phyloP scores from a whole-genome alignment of 2,797 vertebrate genomes.

The Anguilla marmorata region DNA sequence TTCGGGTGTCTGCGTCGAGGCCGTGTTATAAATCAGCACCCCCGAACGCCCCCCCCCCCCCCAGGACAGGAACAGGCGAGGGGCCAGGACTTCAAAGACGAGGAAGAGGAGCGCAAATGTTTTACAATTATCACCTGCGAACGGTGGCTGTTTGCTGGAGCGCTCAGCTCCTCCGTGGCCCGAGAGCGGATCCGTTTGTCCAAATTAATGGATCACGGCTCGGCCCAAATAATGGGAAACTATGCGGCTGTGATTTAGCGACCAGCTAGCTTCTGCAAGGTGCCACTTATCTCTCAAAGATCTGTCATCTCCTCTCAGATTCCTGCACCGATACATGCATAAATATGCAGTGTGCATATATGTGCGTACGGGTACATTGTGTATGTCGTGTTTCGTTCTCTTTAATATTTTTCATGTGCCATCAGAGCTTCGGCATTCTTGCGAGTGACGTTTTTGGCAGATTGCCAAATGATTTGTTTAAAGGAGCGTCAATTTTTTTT shows the following conservation, averaged over 20 bases:
- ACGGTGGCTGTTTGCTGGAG: conserved; percentile 53
- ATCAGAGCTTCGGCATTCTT: not conserved
- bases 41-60: not conserved
- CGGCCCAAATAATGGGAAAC: conserved; percentile 40
- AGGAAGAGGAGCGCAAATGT: conserved; percentile 52
- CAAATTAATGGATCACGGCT: conserved; percentile 44
- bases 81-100: conserved; percentile 71
- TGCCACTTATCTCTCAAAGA: conserved; percentile 39
- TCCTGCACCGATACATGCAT: not conserved
- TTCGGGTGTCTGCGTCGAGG: conserved; percentile 56
- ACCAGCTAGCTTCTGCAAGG: conserved; percentile 28
- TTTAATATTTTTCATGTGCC: not conserved
- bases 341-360: not conserved
- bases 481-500: not conserved
- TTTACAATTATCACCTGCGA: conserved; percentile 68
- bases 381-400: not conserved
- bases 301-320: conserved; percentile 32
- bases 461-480: not conserved
- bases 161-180: conserved; percentile 33
- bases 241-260: conserved; percentile 39
- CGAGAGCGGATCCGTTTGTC: conserved; percentile 35
- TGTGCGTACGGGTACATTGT: not conserved
- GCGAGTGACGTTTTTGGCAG: not conserved
- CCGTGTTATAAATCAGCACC: conserved; percentile 66
- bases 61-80: conserved; percentile 45